These are phyloP conservation scores for Euura saliciscinereae DNA, from an alignment of 1,140 invertebrate genomes.

Conservation along the genomic window DNA sequence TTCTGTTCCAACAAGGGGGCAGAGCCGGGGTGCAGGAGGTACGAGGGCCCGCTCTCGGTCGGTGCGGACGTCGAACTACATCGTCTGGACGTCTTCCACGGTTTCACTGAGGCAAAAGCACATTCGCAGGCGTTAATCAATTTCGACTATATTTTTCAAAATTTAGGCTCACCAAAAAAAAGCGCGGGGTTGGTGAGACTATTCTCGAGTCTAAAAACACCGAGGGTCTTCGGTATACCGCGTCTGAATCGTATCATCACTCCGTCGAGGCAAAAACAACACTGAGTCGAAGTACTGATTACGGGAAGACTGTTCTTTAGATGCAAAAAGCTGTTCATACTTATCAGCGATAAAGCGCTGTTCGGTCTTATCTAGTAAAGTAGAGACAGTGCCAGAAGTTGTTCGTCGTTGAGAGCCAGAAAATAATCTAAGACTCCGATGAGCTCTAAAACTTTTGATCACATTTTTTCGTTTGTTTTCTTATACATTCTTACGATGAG, in stretches of 20 bases:
- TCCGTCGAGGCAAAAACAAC: not conserved
- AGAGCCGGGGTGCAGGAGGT: conserved; percentile 58
- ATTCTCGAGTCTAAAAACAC: not conserved
- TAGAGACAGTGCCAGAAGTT: no score
- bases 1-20: conserved; percentile 66
- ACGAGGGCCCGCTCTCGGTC: conserved; percentile 25
- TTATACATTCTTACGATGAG: no score
- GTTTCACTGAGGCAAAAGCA: no score
- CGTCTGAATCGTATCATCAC: not conserved
- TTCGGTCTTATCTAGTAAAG: no score
- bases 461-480: no score
- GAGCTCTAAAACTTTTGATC: no score
- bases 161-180: not conserved
- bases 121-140: no score
- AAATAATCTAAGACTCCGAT: no score
- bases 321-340: no score
- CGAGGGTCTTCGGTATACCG: not conserved
- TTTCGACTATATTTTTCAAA: not conserved
- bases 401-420: no score
- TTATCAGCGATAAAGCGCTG: no score
- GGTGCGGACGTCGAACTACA: not conserved
- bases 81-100: not conserved
- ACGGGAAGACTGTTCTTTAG: not conserved
- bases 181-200: not conserved
- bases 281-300: not conserved